Evolutionary conservation across 1,140 invertebrate species (phyloP), one percentile per base, ranked within the genome.

Genomic region (Lordiphosa clarofinis): DNA sequence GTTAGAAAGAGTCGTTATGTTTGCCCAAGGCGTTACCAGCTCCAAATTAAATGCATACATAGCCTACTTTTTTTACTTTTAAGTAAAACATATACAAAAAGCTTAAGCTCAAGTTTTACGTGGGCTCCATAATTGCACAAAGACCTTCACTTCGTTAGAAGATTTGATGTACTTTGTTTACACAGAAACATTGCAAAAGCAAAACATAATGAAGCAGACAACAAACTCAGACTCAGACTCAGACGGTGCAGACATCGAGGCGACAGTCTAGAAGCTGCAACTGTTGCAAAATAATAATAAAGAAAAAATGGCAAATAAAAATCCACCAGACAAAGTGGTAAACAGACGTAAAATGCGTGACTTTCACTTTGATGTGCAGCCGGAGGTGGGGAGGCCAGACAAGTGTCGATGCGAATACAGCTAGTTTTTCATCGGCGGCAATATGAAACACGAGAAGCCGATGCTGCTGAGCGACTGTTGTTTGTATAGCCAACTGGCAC

Each of bases 201-300:
- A 79, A 61, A 64, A 79, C 65, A 78, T 78, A 78, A 78, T 78
- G 74, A 79, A 74, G 48, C 74, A 78, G 74, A 78, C 74, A 73
- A 57, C 58, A 11, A 24, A 54, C 31, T 47, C 28, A 42, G 19
- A 53, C 21, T 28, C 56, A 74, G 53, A 44, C 42, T 35, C 35
- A 42, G 40, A 28, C 13, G 33, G 49, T 11, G 10, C 55, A 67
- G 42, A 50, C 62, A 49, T n/a, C 9, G 11, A 24, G 61, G 52
- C 60, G 53, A 47, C 53, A 47, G 59, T n/a, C 49, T 44, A 55
- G 54, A 61, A 64, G 58, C 42, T 63, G 40, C 57, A 12, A 35
- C 35, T 47, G n/a, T 46, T 40, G 21, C 40, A 50, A 28, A 37
- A 0, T 28, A 47, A 6, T 12, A 15, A n/a, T 15, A 15, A 8